These are phyloP conservation scores for Syndactyla subalaris DNA, from an alignment of 2,797 vertebrate species.

Conservation along the genomic window DNA sequence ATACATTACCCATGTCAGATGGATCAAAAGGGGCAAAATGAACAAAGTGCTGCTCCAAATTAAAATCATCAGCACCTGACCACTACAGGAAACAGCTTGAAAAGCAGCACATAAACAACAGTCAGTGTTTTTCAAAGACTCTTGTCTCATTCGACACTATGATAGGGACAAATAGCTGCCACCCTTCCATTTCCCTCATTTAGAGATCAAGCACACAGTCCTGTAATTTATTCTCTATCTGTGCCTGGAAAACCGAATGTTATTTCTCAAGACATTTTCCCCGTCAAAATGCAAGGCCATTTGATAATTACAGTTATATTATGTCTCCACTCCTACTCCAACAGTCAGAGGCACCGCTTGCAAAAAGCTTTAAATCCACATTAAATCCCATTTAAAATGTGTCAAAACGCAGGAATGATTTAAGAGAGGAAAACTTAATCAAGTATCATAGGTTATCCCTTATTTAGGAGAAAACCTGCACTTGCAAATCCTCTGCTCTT, in stretches of 20 bases:
- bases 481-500: not conserved
- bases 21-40: constrained; percentile 22
- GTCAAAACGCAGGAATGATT: constrained; percentile 15
- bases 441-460: not conserved
- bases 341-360: not conserved
- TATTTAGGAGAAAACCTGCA: not conserved
- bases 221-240: not conserved
- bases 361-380: constrained; percentile 4
- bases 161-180: not conserved
- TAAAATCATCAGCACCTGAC: not conserved
- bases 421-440: not conserved
- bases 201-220: not conserved
- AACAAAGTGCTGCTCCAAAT: not conserved
- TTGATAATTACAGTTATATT: constrained; percentile 26
- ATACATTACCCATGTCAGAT: not conserved
- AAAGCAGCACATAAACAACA: not conserved
- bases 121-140: not conserved
- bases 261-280: constrained; percentile 19
- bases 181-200: not conserved
- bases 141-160: not conserved
- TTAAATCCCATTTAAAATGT: constrained; percentile 13
- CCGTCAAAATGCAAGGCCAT: not conserved
- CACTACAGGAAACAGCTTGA: not conserved
- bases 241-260: not conserved
- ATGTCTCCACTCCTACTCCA: not conserved